Evolutionary conservation across 2,113 vertebrate species (phyloP), one percentile per base, ranked within the genome.

Genomic region (Cyanoramphus novaezelandiae): DNA sequence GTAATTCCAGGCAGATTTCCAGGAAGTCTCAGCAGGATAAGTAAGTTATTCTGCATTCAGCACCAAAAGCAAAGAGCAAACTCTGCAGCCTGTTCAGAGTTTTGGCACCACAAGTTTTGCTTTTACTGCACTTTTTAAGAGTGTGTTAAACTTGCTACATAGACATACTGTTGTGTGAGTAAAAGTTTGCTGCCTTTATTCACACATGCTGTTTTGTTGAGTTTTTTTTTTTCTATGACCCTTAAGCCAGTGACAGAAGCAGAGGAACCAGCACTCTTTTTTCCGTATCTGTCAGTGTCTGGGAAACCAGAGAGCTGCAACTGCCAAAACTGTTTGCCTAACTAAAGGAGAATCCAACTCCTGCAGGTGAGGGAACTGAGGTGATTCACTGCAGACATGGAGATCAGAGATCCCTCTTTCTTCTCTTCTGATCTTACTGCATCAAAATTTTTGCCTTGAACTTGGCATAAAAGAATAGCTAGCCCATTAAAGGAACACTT

Each of bases 261-360:
- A 74, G 20, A 10, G 24, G 24, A 79, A 57, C 17, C 17, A 72
- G 41, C 6, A 53, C 2, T 23, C 31, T 55, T 72, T 55, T 50
- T 39, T 33, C 52, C 4, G 0, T n/a, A 41, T 9, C n/a, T 53
- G 9, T 19, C 33, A 55, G 5, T 3, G 8, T 8, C 0, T 79
- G 33, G 29, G 63, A 68, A 50, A 37, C 17, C 31, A 60, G 25
- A 60, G 21, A 83, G 17, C 31, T 79, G 31, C 1, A 79, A 39
- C 18, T 49, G 57, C 70, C 76, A 49, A 72, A 62, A 23, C 35
- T 23, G 5, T 9, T 14, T 62, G 50, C 44, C 21, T 65, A 53
- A 28, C 18, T 18, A 77, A 65, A 19, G 15, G 21, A 71, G 55
- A 44, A 23, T 20, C 35, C 8, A 74, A 16, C 17, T 72, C 17